Conservation (phyloP, 2,113 vertebrate genomes). For the Diadophis punctatus region DNA sequence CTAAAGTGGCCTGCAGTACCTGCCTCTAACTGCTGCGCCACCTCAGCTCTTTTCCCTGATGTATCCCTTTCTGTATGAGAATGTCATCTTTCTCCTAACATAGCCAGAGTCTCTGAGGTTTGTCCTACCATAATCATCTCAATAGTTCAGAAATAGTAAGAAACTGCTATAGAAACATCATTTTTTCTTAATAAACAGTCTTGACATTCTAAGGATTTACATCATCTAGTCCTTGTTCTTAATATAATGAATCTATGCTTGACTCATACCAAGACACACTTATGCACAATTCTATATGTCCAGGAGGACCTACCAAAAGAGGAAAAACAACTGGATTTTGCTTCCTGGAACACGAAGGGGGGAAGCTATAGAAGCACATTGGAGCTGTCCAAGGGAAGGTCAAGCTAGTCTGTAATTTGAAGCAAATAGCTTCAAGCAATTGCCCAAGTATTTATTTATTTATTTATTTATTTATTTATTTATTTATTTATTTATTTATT, state of each 20-base stretch:
- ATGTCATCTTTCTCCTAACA: background rate
- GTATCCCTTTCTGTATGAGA: slow-evolving; percentile 9
- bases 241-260: background rate
- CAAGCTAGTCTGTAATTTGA: background rate
- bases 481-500: too few species aligned
- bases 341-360: background rate
- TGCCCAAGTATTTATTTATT: too few species aligned
- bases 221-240: background rate
- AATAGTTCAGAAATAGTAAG: background rate
- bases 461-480: too few species aligned
- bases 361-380: too few species aligned
- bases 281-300: background rate
- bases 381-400: background rate
- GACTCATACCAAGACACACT: background rate
- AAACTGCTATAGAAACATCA: rapidly evolving
- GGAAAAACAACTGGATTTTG: background rate
- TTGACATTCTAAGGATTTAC: background rate
- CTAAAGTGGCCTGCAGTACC: too few species aligned
- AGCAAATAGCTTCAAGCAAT: background rate
- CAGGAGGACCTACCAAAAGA: background rate
- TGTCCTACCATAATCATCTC: background rate
- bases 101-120: background rate
- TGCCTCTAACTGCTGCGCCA: too few species aligned
- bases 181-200: background rate
- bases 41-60: too few species aligned